These are phyloP conservation scores for Euzetes globulus DNA, from an alignment of 2,888 invertebrate genomes.

Conservation along the genomic window DNA sequence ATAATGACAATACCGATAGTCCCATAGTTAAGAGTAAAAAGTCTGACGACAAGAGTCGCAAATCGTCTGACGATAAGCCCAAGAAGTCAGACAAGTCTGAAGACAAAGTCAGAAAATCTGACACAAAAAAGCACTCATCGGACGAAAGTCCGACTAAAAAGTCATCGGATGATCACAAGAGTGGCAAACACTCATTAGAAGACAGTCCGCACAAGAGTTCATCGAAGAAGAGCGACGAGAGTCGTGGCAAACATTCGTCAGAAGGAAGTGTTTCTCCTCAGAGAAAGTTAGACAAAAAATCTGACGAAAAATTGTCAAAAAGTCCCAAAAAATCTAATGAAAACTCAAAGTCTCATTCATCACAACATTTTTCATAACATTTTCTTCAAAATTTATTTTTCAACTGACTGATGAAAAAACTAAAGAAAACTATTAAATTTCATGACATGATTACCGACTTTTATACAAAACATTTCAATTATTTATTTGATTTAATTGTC, in stretches of 20 bases:
- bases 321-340: conserved; percentile 13
- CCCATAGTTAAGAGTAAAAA: neutral
- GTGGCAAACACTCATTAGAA: neutral
- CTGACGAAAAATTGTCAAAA: neutral
- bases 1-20: neutral
- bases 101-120: conserved; percentile 13
- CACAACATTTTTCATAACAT: neutral
- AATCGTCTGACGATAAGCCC: conserved; percentile 6
- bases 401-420: neutral
- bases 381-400: neutral
- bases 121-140: neutral
- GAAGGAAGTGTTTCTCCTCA: neutral
- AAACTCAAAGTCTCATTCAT: conserved; percentile 14
- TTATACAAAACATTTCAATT: neutral
- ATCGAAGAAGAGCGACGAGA: conserved; percentile 11
- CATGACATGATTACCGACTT: too few relatives aligned
- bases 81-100: conserved; percentile 9
- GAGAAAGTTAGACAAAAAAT: conserved; percentile 12
- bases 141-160: conserved; percentile 3
- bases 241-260: conserved; percentile 5
- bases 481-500: neutral
- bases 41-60: conserved; percentile 10
- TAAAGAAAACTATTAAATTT: neutral
- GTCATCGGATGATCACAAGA: conserved; percentile 1
- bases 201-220: conserved; percentile 4